Conservation (phyloP, 1,140 invertebrate genomes). For the Drosophila chauvacae region DNA sequence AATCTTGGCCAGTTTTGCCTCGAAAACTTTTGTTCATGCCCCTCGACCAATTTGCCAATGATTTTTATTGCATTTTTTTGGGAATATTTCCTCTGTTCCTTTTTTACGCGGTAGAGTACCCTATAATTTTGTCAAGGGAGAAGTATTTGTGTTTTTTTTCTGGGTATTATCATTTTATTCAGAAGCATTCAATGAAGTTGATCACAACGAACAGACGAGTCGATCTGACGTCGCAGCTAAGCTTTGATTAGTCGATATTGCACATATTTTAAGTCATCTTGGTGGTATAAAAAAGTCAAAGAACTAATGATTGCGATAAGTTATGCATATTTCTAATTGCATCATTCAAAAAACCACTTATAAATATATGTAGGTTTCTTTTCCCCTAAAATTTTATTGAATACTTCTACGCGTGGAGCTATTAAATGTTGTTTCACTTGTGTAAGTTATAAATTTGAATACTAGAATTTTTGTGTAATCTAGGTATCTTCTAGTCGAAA, state of each 20-base stretch:
- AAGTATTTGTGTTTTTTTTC: background rate
- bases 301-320: no score
- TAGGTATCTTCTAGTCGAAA: background rate
- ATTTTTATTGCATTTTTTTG: constrained; percentile 72
- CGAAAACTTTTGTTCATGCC: constrained; percentile 52
- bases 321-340: no score
- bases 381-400: no score
- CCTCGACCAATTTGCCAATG: constrained; percentile 46
- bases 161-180: background rate
- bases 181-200: background rate
- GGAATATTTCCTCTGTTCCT: background rate
- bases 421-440: no score
- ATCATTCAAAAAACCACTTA: no score
- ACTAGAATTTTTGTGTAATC: no score
- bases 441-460: no score
- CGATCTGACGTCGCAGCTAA: background rate
- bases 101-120: constrained; percentile 7
- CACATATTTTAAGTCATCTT: no score
- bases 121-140: background rate
- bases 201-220: background rate
- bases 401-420: no score
- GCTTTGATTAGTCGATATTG: background rate
- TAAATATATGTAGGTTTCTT: no score
- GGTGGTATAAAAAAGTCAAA: no score
- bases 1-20: constrained; percentile 55